Conservation (phyloP, 2,797 vertebrate species). For the Brotula barbata region DNA sequence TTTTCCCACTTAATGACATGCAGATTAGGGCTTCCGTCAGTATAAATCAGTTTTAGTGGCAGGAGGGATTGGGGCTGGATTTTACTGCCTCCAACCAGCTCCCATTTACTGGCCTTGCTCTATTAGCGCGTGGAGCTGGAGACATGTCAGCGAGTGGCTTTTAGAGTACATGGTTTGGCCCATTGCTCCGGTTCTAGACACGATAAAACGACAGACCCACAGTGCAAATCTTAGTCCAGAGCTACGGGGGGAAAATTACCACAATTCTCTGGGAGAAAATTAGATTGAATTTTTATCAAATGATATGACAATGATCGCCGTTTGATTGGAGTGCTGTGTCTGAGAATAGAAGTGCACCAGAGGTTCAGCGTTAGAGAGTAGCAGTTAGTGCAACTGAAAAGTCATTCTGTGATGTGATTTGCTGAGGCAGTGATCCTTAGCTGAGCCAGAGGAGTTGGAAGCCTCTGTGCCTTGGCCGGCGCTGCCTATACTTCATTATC, state of each 20-base stretch:
- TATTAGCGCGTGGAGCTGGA: conserved; percentile 43
- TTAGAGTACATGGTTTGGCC: conserved; percentile 40
- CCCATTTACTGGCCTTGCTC: conserved; percentile 64
- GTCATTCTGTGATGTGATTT: conserved; percentile 75
- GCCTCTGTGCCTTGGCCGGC: conserved; percentile 66
- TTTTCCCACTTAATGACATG: conserved; percentile 90
- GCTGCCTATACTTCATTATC: conserved; percentile 75
- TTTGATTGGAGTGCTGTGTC: conserved; percentile 66
- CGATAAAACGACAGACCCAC: conserved; percentile 35
- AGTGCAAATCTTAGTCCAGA: conserved; percentile 27
- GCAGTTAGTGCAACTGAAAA: conserved; percentile 63
- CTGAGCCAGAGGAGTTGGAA: conserved; percentile 68
- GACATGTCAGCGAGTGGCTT: conserved; percentile 43
- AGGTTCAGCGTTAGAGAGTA: conserved; percentile 64
- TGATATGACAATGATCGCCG: conserved; percentile 57
- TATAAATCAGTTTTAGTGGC: conserved; percentile 96
- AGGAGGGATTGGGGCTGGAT: conserved; percentile 71
- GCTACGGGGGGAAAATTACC: conserved; percentile 18
- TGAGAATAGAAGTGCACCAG: conserved; percentile 58
- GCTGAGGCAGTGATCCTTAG: conserved; percentile 73
- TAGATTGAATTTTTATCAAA: conserved; percentile 69
- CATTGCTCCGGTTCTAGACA: conserved; percentile 51
- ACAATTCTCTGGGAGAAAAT: conserved; percentile 39
- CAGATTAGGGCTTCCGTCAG: conserved; percentile 89
- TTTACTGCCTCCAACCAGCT: conserved; percentile 68